Percentiles rank a stretch among this genome's conserved stretches.
phyloP scores from a whole-genome alignment of 2,797 vertebrate species.

The Cottoperca gobio region DNA sequence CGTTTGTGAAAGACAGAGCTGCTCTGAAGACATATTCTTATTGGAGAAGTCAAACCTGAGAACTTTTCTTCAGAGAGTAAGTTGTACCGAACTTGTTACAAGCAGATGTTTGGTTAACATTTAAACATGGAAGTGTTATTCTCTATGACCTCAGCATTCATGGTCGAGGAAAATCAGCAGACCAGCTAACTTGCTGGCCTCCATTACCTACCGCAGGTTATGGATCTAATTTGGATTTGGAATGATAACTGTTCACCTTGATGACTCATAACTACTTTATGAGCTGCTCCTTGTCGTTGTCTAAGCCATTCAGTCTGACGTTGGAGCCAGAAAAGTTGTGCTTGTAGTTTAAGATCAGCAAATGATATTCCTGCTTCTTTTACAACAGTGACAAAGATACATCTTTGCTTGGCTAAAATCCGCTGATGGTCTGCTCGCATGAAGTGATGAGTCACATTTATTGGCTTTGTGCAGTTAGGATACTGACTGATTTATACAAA shows the following conservation, averaged over 20 bases:
- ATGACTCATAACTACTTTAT: conserved; percentile 3
- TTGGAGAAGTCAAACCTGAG: neutral
- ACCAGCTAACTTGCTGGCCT: neutral
- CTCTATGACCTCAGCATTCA: neutral
- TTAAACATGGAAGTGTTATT: neutral
- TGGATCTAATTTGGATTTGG: conserved; percentile 28
- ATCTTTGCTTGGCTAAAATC: conserved; percentile 21
- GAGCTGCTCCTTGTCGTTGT: conserved; percentile 2
- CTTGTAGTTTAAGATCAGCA: neutral
- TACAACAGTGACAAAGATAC: neutral
- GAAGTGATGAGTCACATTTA: conserved; percentile 44
- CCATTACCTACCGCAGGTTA: conserved; percentile 5
- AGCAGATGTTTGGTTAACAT: conserved; percentile 4
- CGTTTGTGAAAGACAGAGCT: conserved; percentile 28
- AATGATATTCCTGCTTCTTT: neutral
- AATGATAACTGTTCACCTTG: conserved; percentile 10
- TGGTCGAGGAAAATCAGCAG: neutral
- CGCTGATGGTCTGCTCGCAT: conserved; percentile 18
- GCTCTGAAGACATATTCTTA: conserved; percentile 4
- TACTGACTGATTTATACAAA: conserved; percentile 9
- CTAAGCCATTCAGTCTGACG: neutral
- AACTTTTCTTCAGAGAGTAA: neutral
- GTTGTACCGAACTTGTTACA: neutral
- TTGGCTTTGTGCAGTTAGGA: conserved; percentile 22
- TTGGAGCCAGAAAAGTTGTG: neutral